Evolutionary conservation across 2,888 invertebrate species (phyloP).

Genomic region (Neoascia interrupta): DNA sequence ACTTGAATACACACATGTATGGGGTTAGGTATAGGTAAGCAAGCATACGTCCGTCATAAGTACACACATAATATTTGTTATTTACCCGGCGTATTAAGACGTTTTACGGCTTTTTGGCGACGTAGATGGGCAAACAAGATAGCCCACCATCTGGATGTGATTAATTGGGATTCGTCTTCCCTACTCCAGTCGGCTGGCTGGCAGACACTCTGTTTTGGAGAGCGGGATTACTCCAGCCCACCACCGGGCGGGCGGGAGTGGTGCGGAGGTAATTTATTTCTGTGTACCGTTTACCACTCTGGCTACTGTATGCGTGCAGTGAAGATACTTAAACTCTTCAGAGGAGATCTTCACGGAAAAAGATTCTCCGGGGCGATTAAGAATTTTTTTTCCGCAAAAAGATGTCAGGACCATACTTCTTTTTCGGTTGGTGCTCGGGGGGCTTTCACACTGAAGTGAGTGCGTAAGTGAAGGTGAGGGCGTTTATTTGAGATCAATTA

Average conservation of each 20-base stretch:
- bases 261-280: constrained; percentile 54
- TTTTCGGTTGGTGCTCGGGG: constrained; percentile 6
- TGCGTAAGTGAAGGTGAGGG: constrained; percentile 54
- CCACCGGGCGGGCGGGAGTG: not conserved
- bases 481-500: constrained; percentile 50
- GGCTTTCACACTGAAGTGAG: constrained; percentile 30
- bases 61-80: constrained; percentile 67
- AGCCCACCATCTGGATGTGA: constrained; percentile 68
- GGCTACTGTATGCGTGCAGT: constrained; percentile 58
- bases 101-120: constrained; percentile 68
- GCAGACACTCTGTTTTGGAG: not conserved
- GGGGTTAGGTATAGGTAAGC: too few species aligned
- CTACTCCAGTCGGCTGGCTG: constrained; percentile 29
- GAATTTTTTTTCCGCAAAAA: not conserved
- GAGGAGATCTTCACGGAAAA: constrained; percentile 11
- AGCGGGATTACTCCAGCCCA: too few species aligned
- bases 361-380: constrained; percentile 44
- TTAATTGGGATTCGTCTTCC: constrained; percentile 59
- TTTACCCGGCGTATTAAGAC: constrained; percentile 66
- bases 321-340: constrained; percentile 46
- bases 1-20: not conserved
- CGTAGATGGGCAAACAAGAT: constrained; percentile 69
- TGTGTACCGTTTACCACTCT: constrained; percentile 64
- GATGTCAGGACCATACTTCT: constrained; percentile 33
- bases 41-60: constrained; percentile 48